Conservation (phyloP, 2,797 vertebrate genomes). For the Muraenolepis orangiensis region DNA sequence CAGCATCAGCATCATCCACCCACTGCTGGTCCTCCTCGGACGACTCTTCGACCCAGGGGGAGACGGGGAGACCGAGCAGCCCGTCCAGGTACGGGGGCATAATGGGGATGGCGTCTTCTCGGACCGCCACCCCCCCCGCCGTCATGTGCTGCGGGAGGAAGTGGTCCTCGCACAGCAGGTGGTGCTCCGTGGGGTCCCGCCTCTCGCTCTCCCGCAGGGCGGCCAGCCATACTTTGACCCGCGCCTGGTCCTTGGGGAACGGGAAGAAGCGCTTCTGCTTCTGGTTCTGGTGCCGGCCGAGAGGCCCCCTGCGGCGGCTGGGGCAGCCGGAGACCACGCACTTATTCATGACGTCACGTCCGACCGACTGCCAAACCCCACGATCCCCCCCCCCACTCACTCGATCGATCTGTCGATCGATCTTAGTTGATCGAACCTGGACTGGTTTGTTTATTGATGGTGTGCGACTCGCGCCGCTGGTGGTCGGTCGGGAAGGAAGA, state of each 20-base stretch:
- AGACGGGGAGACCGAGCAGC: constrained; percentile 10
- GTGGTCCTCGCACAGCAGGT: constrained; percentile 64
- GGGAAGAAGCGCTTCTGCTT: constrained; percentile 56
- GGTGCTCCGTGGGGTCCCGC: constrained; percentile 24
- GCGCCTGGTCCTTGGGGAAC: constrained; percentile 63
- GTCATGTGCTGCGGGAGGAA: constrained; percentile 61
- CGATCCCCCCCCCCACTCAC: too few relatives aligned
- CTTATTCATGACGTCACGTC: constrained; percentile 65
- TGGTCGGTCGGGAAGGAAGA: too few relatives aligned
- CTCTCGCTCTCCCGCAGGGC: constrained; percentile 52
- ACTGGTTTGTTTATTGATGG: constrained; percentile 6
- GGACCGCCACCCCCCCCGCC: constrained; percentile 21
- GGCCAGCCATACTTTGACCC: constrained; percentile 64
- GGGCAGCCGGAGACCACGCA: constrained; percentile 70
- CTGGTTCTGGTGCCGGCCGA: neutral
- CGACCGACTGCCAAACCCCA: neutral
- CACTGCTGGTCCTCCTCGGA: constrained; percentile 47
- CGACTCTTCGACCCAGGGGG: constrained; percentile 29
- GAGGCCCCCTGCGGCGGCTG: constrained; percentile 47
- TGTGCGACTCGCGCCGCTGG: neutral
- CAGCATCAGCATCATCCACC: neutral
- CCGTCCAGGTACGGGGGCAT: constrained; percentile 53
- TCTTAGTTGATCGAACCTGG: neutral
- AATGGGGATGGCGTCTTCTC: constrained; percentile 51
- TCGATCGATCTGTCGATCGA: neutral